These are phyloP conservation scores for Anastatus disparis DNA, from an alignment of 1,140 invertebrate genomes.

Conservation along the genomic window DNA sequence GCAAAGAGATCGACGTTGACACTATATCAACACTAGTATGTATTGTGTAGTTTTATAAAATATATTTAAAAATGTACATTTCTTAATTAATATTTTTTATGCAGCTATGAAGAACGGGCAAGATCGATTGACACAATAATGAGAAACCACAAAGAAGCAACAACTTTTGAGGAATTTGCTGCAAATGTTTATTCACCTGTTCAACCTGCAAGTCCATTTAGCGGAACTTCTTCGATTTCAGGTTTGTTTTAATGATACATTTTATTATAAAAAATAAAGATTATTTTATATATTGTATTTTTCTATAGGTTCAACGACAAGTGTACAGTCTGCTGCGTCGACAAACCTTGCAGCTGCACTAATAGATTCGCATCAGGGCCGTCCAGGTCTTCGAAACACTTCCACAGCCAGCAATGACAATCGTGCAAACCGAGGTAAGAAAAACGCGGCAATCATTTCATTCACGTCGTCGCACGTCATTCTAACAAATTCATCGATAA, in stretches of 20 bases:
- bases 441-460: background rate
- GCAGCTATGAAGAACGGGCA: conserved; percentile 90
- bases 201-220: conserved; percentile 68
- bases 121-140: conserved; percentile 89
- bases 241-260: conserved; percentile 47
- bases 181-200: conserved; percentile 86
- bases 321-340: conserved; percentile 62
- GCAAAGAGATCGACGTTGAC: conserved; percentile 88
- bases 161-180: conserved; percentile 93
- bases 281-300: background rate
- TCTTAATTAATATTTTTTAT: conserved; percentile 50
- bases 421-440: conserved; percentile 64
- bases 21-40: conserved; percentile 92
- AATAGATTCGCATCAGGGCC: conserved; percentile 66
- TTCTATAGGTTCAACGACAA: conserved; percentile 60
- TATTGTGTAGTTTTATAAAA: conserved; percentile 6
- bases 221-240: conserved; percentile 62
- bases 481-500: background rate
- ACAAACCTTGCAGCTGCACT: conserved; percentile 68
- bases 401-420: conserved; percentile 60
- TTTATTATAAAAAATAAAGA: background rate
- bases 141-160: conserved; percentile 85
- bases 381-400: conserved; percentile 57
- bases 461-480: conserved; percentile 8
- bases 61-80: conserved; percentile 17